Conservation (phyloP, 2,797 vertebrate species). For the Kryptopterus vitreolus region DNA sequence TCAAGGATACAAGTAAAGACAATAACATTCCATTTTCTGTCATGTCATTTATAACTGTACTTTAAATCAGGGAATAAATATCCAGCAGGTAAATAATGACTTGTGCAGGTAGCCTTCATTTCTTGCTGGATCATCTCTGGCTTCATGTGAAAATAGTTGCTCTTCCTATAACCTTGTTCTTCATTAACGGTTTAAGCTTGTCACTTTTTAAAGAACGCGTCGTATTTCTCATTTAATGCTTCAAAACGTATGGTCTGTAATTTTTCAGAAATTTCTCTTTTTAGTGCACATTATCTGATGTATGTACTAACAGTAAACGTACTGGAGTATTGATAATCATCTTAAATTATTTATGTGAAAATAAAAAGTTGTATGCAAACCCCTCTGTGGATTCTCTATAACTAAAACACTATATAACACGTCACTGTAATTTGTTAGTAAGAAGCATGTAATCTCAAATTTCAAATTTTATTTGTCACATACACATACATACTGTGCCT, state of each 20-base stretch:
- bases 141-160: not conserved
- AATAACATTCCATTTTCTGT: conserved; percentile 21
- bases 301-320: not conserved
- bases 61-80: conserved; percentile 3
- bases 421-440: too few relatives aligned
- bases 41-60: not conserved
- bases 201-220: not conserved
- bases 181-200: not conserved
- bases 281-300: not conserved
- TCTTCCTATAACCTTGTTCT: conserved; percentile 2
- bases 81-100: not conserved
- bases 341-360: conserved; percentile 12
- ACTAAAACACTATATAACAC: not conserved
- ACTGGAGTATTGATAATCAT: not conserved
- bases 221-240: not conserved
- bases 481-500: too few relatives aligned
- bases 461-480: too few relatives aligned
- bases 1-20: not conserved
- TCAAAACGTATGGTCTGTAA: not conserved
- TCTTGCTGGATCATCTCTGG: not conserved
- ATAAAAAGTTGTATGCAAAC: not conserved
- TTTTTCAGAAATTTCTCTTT: not conserved
- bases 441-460: too few relatives aligned
- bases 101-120: not conserved
- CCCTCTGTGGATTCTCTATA: not conserved